A percentile compares a stretch with the other conserved stretches of the same genome.
phyloP scores from a whole-genome alignment of 2,113 vertebrate species.

The Crotalus viridis region DNA sequence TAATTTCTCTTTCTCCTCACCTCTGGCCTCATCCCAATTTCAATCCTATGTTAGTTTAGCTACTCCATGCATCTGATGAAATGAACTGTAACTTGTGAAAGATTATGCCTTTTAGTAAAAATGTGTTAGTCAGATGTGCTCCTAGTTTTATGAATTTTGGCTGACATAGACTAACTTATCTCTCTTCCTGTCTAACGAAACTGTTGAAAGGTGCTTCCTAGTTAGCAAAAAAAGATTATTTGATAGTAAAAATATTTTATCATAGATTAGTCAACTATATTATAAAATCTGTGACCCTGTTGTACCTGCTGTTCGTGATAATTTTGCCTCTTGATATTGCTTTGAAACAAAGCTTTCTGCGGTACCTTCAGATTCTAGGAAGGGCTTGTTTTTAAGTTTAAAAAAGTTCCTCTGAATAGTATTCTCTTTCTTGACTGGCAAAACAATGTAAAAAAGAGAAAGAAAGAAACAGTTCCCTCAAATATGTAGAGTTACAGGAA shows the following conservation, averaged over 20 bases:
- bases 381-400: slow-evolving; percentile 41
- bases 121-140: background rate
- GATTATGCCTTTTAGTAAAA: background rate
- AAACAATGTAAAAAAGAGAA: slow-evolving; percentile 36
- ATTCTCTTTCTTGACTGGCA: slow-evolving; percentile 29
- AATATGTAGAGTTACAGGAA: slow-evolving; percentile 16
- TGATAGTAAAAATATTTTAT: background rate
- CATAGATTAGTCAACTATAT: background rate
- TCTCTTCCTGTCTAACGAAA: background rate
- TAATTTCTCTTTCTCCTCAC: background rate
- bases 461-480: slow-evolving; percentile 5
- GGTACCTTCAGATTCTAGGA: slow-evolving; percentile 17
- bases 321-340: slow-evolving; percentile 23
- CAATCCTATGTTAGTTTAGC: background rate
- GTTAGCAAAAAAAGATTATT: background rate
- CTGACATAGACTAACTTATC: background rate
- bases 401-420: slow-evolving; percentile 18
- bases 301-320: background rate
- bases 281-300: background rate
- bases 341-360: background rate
- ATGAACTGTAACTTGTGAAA: background rate
- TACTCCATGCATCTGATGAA: background rate
- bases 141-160: background rate
- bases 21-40: background rate
- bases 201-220: background rate